Percentiles rank a stretch among this genome's conserved stretches.
Conservation (phyloP, 2,888 invertebrate genomes). For the Limenitis camilla region DNA sequence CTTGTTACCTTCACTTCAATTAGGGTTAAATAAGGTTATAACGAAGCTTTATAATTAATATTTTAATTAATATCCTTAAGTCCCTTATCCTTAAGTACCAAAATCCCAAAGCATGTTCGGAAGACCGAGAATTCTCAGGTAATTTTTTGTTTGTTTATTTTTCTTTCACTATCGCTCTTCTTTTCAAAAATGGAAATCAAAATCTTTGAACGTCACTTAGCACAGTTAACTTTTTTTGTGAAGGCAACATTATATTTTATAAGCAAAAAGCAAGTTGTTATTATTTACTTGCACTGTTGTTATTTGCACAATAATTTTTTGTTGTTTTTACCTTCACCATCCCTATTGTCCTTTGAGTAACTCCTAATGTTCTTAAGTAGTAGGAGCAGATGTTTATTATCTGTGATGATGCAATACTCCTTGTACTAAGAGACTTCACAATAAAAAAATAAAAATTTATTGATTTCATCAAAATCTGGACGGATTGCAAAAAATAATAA, state of each 20-base stretch:
- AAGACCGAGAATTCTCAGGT: constrained; percentile 61
- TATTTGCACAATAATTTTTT: background rate
- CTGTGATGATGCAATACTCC: no score
- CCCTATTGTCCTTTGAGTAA: no score
- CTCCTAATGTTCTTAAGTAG: no score
- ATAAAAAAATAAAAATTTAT: no score
- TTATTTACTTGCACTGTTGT: background rate
- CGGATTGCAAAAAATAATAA: no score
- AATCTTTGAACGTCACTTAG: background rate
- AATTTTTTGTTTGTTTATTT: constrained; percentile 52
- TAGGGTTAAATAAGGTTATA: constrained; percentile 22
- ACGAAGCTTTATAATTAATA: constrained; percentile 39
- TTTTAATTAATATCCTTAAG: constrained; percentile 23
- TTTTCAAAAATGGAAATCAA: background rate
- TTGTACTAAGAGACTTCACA: no score
- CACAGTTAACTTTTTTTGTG: background rate
- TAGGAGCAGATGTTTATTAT: no score
- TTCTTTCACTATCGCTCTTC: constrained; percentile 28
- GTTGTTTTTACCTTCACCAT: background rate
- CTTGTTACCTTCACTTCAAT: constrained; percentile 29
- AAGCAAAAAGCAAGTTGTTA: constrained; percentile 28
- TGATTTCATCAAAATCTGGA: no score
- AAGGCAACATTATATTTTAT: background rate
- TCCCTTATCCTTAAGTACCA: constrained; percentile 41
- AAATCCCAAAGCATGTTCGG: constrained; percentile 61